A percentile compares a stretch with the other conserved stretches of the same genome.
Conservation (phyloP, 2,888 invertebrate species). For the Ophioninae sp. region DNA sequence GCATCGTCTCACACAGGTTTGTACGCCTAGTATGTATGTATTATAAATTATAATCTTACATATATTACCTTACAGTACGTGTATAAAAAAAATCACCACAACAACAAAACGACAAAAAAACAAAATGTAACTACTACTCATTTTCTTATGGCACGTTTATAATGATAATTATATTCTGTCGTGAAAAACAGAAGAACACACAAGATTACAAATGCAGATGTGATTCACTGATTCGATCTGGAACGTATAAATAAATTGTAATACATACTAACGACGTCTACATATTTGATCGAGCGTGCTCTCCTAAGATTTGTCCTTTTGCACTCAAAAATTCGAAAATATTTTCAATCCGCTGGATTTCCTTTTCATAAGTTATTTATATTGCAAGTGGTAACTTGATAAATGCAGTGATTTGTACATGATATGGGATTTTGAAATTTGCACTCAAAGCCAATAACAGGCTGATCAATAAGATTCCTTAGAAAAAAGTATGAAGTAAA, state of each 20-base stretch:
- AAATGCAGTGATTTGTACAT: neutral
- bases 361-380: neutral
- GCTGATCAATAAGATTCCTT: neutral
- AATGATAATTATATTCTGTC: slow-evolving; percentile 71
- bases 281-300: slow-evolving; percentile 20
- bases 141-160: slow-evolving; percentile 81
- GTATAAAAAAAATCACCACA: slow-evolving; percentile 65
- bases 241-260: slow-evolving; percentile 78
- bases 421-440: neutral
- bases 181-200: slow-evolving; percentile 60
- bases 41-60: slow-evolving; percentile 80
- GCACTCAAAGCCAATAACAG: neutral
- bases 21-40: slow-evolving; percentile 79
- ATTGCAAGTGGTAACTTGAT: neutral
- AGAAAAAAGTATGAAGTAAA: neutral
- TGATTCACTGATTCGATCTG: slow-evolving; percentile 71
- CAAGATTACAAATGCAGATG: slow-evolving; percentile 71
- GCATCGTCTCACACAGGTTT: slow-evolving; percentile 77
- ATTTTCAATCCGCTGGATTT: neutral
- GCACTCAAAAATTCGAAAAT: neutral
- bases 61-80: slow-evolving; percentile 72
- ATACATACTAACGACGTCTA: slow-evolving; percentile 68
- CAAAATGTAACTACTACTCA: slow-evolving; percentile 76
- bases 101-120: slow-evolving; percentile 46
- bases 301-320: neutral